phyloP scores from a whole-genome alignment of 1,140 invertebrate species.

The Brachionus paranguensis region DNA sequence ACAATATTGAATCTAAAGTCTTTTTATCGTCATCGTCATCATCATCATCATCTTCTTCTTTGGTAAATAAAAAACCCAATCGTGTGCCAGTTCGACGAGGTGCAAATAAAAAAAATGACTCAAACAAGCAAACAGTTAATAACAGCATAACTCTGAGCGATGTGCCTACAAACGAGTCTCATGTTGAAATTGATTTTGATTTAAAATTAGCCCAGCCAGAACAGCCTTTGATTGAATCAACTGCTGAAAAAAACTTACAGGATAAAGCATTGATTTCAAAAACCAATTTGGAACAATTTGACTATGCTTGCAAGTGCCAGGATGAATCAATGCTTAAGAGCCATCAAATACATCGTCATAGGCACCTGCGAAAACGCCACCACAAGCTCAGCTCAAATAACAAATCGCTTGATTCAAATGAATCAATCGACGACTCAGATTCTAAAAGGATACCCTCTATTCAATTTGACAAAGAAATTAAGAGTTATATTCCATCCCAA shows the following conservation, averaged over 20 bases:
- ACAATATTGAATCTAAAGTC: not conserved
- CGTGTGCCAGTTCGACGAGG: not conserved
- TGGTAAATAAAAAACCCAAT: not conserved
- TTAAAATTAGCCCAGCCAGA: not conserved
- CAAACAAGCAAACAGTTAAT: not conserved
- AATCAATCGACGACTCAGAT: not conserved
- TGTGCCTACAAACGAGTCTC: not conserved
- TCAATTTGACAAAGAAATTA: not conserved
- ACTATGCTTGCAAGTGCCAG: not conserved
- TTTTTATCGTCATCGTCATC: not conserved
- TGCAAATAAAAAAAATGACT: not conserved
- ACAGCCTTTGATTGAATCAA: not conserved
- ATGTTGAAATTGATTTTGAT: constrained; percentile 3
- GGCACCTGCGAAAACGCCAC: not conserved
- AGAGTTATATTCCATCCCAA: not conserved
- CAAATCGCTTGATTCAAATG: not conserved
- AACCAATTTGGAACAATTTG: not conserved
- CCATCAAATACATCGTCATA: constrained; percentile 2
- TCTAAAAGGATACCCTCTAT: not conserved
- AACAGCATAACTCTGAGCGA: not conserved
- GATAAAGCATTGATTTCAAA: not conserved
- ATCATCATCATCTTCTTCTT: not conserved
- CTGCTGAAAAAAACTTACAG: not conserved
- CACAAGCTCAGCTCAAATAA: not conserved
- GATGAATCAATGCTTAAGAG: not conserved